These are phyloP conservation scores for Mobula hypostoma DNA, from an alignment of 2,113 vertebrate genomes.

Conservation along the genomic window DNA sequence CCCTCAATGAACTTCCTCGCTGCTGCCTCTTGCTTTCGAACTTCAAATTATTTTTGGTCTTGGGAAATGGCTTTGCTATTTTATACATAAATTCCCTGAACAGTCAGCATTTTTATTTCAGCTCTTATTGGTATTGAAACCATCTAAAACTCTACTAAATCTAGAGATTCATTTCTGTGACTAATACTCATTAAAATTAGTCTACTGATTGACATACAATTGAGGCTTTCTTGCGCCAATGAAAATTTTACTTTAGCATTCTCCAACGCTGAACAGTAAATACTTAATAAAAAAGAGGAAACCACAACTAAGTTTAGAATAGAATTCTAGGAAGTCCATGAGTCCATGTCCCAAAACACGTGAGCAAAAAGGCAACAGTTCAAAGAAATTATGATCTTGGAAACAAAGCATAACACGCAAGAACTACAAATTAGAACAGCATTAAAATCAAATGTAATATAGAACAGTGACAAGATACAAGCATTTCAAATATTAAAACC, in stretches of 20 bases:
- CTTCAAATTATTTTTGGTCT: not conserved
- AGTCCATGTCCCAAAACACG: not conserved
- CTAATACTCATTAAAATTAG: not conserved
- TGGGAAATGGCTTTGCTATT: not conserved
- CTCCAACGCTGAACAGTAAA: not conserved
- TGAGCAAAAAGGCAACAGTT: not conserved
- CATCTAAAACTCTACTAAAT: not conserved
- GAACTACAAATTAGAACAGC: not conserved
- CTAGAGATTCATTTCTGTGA: not conserved
- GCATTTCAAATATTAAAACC: not conserved
- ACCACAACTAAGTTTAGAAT: not conserved
- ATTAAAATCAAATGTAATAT: not conserved
- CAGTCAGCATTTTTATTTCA: not conserved
- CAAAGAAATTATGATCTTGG: not conserved
- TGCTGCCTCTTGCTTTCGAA: not conserved
- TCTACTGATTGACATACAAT: not conserved
- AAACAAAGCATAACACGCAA: not conserved
- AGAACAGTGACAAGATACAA: no score
- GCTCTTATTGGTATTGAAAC: no score
- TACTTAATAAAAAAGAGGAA: not conserved
- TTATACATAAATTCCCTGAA: not conserved
- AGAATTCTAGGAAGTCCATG: not conserved
- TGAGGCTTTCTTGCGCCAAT: not conserved
- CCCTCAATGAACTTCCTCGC: not conserved
- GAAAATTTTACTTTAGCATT: not conserved